A percentile compares a stretch with the other conserved stretches of the same genome.
Conservation (phyloP, 2,797 vertebrate species). For the Pogonophryne albipinna region DNA sequence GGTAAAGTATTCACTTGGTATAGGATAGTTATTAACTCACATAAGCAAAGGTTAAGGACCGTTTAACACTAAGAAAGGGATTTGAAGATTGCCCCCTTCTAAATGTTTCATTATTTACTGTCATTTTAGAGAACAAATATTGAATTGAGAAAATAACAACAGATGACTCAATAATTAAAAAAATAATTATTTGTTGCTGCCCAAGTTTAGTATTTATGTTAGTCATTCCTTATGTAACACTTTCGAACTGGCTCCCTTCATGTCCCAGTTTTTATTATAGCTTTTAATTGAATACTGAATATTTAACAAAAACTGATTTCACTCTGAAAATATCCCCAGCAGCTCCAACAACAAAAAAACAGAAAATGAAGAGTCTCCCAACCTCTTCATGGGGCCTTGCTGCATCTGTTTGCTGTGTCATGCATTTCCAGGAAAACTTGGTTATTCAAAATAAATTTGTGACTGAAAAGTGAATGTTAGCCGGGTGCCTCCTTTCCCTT, state of each 20-base stretch:
- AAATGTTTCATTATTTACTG: no score
- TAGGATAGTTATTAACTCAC: background rate
- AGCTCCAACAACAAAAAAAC: background rate
- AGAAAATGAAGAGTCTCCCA: background rate
- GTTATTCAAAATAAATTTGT: background rate
- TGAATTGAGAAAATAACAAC: no score
- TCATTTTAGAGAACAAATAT: no score
- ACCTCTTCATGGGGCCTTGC: background rate
- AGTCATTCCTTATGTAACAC: no score
- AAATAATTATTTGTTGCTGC: no score
- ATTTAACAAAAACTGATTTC: constrained; percentile 2
- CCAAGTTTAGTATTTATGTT: no score
- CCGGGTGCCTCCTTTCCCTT: constrained; percentile 36
- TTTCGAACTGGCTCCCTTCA: no score
- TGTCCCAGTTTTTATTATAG: no score
- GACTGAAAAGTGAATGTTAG: constrained; percentile 36
- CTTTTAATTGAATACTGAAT: background rate
- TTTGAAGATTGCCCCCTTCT: background rate
- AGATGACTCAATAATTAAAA: no score
- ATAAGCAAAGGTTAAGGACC: background rate
- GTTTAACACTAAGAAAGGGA: background rate
- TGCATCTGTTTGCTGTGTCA: constrained; percentile 14
- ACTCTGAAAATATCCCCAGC: constrained; percentile 1
- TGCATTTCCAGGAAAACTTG: background rate
- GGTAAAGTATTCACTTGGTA: background rate